phyloP scores from a whole-genome alignment of 2,888 invertebrate genomes.

The Acanthosoma haemorrhoidale region DNA sequence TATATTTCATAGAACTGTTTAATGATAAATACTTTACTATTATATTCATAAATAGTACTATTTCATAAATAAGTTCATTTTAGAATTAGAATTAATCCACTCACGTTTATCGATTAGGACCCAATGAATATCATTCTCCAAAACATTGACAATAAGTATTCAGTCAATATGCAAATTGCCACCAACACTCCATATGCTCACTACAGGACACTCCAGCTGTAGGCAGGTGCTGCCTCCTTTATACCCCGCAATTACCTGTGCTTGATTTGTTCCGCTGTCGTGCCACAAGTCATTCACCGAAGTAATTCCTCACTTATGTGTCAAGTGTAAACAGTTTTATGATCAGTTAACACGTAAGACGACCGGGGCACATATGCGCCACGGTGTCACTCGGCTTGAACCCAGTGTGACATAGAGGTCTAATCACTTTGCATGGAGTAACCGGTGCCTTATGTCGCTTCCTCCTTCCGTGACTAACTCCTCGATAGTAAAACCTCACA shows the following conservation, averaged over 20 bases:
- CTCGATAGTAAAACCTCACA: not conserved
- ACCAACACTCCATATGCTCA: not conserved
- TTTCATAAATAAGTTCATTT: too few species aligned
- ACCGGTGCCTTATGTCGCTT: constrained; percentile 13
- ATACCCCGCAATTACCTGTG: not conserved
- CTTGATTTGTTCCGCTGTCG: not conserved
- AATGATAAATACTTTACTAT: too few species aligned
- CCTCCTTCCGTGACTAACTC: not conserved
- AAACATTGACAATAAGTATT: not conserved
- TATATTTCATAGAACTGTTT: too few species aligned
- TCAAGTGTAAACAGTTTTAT: constrained; percentile 24
- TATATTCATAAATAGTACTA: too few species aligned
- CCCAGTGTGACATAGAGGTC: not conserved
- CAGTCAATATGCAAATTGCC: not conserved
- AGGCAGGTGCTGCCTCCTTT: not conserved
- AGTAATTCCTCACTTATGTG: constrained; percentile 8
- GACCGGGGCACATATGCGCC: not conserved
- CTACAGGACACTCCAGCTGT: not conserved
- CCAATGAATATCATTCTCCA: too few species aligned
- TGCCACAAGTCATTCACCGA: not conserved
- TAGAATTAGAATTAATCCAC: too few species aligned
- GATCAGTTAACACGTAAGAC: constrained; percentile 24
- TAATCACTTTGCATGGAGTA: not conserved
- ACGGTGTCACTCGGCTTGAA: not conserved
- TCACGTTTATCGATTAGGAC: too few species aligned